A percentile compares a stretch with the other conserved stretches of the same genome.
phyloP scores from a whole-genome alignment of 2,113 vertebrate species.

The Prochilodus magdalenae region DNA sequence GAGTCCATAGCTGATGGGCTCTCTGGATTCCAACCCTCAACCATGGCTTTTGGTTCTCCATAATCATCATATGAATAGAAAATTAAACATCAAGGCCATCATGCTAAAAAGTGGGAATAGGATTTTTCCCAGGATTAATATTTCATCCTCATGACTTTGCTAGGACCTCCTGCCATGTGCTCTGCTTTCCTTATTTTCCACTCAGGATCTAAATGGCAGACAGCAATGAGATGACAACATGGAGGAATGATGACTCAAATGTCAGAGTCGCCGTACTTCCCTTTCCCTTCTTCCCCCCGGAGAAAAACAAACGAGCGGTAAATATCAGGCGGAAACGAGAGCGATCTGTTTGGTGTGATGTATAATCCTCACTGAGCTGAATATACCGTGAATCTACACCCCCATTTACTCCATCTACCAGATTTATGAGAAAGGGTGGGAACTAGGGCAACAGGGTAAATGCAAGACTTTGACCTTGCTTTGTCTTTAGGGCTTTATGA shows the following conservation, averaged over 20 bases:
- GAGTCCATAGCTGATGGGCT: not conserved
- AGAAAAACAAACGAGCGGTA: slow-evolving; percentile 43
- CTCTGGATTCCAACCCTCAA: slow-evolving; percentile 37
- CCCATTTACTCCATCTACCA: not conserved
- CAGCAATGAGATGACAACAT: slow-evolving; percentile 45
- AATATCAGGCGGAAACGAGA: slow-evolving; percentile 43
- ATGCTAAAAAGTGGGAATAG: slow-evolving; percentile 43
- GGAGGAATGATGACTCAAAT: slow-evolving; percentile 29
- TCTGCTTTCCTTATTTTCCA: slow-evolving; percentile 44
- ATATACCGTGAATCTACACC: slow-evolving; percentile 13
- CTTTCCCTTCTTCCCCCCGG: slow-evolving; percentile 1
- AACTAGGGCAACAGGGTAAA: not conserved
- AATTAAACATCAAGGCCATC: slow-evolving; percentile 55
- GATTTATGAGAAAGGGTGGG: not conserved
- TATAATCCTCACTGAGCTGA: slow-evolving; percentile 34
- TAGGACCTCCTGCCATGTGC: slow-evolving; percentile 25
- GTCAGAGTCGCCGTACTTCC: not conserved
- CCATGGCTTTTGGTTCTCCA: slow-evolving; percentile 57
- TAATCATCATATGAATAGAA: slow-evolving; percentile 63
- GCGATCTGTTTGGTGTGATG: slow-evolving; percentile 43
- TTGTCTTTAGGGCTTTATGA: not conserved
- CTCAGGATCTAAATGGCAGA: slow-evolving; percentile 56
- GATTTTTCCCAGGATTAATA: slow-evolving; percentile 63
- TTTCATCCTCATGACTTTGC: slow-evolving; percentile 48
- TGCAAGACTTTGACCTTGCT: not conserved